These are phyloP conservation scores for Pampus argenteus DNA, from an alignment of 2,797 vertebrate species.

Conservation along the genomic window DNA sequence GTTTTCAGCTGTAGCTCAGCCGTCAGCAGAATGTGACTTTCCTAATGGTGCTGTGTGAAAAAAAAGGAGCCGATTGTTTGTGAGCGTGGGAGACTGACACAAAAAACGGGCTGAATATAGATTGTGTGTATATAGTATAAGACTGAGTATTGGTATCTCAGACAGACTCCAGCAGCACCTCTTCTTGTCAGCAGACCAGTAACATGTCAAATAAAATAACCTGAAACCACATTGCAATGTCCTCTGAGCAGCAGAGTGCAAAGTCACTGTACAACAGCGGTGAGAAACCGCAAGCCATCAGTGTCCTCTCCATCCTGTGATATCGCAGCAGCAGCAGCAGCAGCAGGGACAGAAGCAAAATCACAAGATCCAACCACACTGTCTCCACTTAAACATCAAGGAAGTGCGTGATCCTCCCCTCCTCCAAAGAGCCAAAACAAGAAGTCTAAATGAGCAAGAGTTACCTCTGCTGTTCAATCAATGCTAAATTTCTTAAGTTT, in stretches of 20 bases:
- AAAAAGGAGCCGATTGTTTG: conserved; percentile 23
- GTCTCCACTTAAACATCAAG: conserved; percentile 54
- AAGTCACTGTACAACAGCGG: conserved; percentile 56
- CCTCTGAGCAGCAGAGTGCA: conserved; percentile 45
- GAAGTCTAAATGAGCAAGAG: not conserved
- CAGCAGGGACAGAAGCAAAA: conserved; percentile 18
- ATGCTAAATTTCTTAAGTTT: conserved; percentile 4
- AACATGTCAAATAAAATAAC: conserved; percentile 57
- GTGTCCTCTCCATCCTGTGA: conserved; percentile 33
- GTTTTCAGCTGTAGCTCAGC: conserved; percentile 47
- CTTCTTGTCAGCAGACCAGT: conserved; percentile 29
- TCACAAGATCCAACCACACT: conserved; percentile 60
- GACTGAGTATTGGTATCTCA: conserved; percentile 34
- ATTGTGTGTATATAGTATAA: conserved; percentile 36
- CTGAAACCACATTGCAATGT: conserved; percentile 39
- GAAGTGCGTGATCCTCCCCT: conserved; percentile 1
- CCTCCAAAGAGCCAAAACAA: conserved; percentile 1
- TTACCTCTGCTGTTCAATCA: not conserved
- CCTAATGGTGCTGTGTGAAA: conserved; percentile 47
- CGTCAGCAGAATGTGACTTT: conserved; percentile 63
- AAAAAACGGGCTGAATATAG: conserved; percentile 49
- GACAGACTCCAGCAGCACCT: conserved; percentile 22
- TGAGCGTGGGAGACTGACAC: conserved; percentile 23
- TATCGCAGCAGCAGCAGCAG: conserved; percentile 57
- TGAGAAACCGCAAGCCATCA: conserved; percentile 54